Percentiles rank a stretch among this genome's conserved stretches.
Evolutionary conservation across 2,797 vertebrate genomes (phyloP).

Genomic region (Dallia pectoralis): DNA sequence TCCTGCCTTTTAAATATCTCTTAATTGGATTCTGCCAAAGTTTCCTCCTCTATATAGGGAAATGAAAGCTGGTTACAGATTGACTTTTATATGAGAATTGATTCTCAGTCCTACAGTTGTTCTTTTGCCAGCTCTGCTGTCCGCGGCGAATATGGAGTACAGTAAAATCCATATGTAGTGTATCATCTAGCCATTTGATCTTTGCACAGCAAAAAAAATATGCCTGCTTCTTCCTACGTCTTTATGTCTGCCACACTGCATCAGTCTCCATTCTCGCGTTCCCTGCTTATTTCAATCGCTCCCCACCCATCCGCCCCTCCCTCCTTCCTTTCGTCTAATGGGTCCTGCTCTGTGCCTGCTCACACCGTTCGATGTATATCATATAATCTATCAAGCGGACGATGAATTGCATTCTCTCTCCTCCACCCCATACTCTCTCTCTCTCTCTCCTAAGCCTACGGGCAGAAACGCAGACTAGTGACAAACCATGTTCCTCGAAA

Average conservation of each 20-base stretch:
- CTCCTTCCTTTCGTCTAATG: neutral
- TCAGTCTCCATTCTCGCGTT: neutral
- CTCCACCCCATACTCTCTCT: neutral
- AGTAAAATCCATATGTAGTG: constrained; percentile 43
- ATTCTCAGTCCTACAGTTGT: constrained; percentile 27
- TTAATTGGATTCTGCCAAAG: constrained; percentile 32
- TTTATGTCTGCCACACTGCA: neutral
- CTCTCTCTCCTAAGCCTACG: neutral
- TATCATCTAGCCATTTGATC: constrained; percentile 41
- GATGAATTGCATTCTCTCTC: constrained; percentile 36
- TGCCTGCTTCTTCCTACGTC: constrained; percentile 17
- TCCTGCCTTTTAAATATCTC: constrained; percentile 25
- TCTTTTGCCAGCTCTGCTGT: constrained; percentile 19
- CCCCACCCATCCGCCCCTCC: neutral
- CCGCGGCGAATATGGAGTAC: constrained; percentile 20
- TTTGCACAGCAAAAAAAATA: constrained; percentile 11
- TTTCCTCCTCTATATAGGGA: constrained; percentile 15
- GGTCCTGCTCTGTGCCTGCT: constrained; percentile 29
- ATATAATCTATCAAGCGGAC: constrained; percentile 53
- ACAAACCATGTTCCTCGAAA: constrained; percentile 27
- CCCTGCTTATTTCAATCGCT: neutral
- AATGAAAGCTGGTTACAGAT: constrained; percentile 24
- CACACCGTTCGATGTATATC: constrained; percentile 55
- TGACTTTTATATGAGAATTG: constrained; percentile 14
- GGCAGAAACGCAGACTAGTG: constrained; percentile 22